Percentiles rank a stretch among this genome's conserved stretches.
phyloP scores from a whole-genome alignment of 2,113 vertebrate genomes.

The Azemiops feae region DNA sequence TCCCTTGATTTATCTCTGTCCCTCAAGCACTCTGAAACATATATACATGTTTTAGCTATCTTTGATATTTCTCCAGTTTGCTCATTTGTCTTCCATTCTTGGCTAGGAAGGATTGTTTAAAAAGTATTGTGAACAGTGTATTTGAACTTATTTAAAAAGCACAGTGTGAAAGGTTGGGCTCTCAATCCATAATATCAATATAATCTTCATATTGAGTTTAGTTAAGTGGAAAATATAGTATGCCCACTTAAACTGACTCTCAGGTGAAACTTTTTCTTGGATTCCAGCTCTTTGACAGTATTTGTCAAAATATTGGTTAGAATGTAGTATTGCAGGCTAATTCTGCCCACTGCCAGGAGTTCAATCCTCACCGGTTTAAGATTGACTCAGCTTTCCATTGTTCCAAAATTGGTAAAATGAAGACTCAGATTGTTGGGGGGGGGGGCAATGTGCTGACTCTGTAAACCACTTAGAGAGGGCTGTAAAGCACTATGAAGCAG shows the following conservation, averaged over 20 bases:
- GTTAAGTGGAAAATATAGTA: neutral
- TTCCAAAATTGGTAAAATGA: neutral
- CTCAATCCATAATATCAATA: neutral
- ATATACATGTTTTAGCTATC: neutral
- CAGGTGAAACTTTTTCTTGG: neutral
- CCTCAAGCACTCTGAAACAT: neutral
- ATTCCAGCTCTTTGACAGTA: neutral
- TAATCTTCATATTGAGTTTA: neutral
- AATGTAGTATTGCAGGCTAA: neutral
- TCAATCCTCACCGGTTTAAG: neutral
- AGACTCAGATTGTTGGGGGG: neutral
- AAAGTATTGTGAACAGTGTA: neutral
- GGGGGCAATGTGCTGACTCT: neutral
- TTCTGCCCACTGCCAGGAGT: neutral
- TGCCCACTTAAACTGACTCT: neutral
- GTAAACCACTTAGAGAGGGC: neutral
- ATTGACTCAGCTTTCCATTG: neutral
- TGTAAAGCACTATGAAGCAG: neutral
- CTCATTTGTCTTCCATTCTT: neutral
- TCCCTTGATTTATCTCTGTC: neutral
- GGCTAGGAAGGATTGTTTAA: neutral
- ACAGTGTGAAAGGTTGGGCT: neutral
- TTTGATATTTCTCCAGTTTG: neutral
- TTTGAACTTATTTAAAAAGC: neutral
- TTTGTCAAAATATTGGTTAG: neutral